These are phyloP conservation scores for Oceanodroma tethys DNA, from an alignment of 2,113 vertebrate species.

Conservation along the genomic window DNA sequence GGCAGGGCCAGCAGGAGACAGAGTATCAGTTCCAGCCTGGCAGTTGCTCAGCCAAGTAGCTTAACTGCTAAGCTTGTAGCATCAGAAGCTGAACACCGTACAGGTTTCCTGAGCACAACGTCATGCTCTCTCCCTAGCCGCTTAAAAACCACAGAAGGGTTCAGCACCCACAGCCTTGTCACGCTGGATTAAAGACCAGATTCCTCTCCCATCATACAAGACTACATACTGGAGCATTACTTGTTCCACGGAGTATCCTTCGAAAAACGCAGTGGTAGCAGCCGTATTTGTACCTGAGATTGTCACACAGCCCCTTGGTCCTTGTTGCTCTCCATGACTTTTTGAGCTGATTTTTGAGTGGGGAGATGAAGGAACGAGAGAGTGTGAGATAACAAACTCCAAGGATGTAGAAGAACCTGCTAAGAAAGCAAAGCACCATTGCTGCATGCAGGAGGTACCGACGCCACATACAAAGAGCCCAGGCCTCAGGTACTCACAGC, in stretches of 20 bases:
- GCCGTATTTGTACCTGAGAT: background rate
- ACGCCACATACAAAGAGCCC: fast-evolving
- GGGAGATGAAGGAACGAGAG: background rate
- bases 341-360: background rate
- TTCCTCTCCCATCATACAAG: background rate
- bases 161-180: background rate
- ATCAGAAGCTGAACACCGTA: background rate
- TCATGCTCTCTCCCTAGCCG: too few species aligned
- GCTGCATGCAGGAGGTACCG: background rate
- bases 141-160: background rate
- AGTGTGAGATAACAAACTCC: background rate
- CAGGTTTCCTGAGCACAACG: background rate
- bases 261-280: background rate
- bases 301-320: background rate
- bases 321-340: background rate
- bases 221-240: background rate
- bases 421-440: background rate
- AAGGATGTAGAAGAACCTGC: background rate
- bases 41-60: background rate
- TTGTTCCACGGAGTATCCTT: background rate
- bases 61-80: background rate
- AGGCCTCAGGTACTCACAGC: background rate
- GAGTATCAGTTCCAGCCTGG: background rate
- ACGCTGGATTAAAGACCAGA: background rate
- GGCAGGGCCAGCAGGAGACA: fast-evolving